Percentiles rank a stretch among this genome's conserved stretches.
phyloP scores from a whole-genome alignment of 2,113 vertebrate species.

The Cebus imitator region DNA sequence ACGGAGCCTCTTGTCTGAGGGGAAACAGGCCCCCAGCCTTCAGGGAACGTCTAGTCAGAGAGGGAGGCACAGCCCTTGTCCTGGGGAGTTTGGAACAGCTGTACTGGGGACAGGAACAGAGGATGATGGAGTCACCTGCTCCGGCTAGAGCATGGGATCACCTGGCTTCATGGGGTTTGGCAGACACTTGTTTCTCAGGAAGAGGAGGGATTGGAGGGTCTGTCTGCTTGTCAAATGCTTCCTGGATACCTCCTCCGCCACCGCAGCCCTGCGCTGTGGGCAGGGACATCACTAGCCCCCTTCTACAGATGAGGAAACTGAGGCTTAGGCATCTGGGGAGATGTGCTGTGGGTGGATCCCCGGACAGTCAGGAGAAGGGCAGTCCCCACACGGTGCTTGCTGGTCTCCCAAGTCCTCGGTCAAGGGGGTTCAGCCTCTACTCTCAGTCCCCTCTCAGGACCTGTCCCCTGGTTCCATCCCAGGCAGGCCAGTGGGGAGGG shows the following conservation, averaged over 20 bases:
- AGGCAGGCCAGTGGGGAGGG: not conserved
- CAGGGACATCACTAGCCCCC: not conserved
- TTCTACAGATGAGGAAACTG: not conserved
- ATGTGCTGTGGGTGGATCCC: too few relatives aligned
- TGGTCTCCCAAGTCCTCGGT: not conserved
- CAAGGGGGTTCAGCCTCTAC: fast-evolving
- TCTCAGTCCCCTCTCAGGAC: not conserved
- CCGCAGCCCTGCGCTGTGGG: not conserved
- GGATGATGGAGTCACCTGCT: not conserved
- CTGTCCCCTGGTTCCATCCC: not conserved
- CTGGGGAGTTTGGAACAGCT: too few relatives aligned
- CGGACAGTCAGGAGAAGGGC: not conserved
- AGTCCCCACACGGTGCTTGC: fast-evolving
- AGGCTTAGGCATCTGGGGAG: not conserved
- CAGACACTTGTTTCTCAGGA: too few relatives aligned
- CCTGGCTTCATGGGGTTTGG: not conserved
- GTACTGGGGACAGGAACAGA: not conserved
- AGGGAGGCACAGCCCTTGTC: not conserved
- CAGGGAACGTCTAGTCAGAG: not conserved
- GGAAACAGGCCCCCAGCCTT: not conserved
- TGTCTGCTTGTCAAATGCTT: not conserved
- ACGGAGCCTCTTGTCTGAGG: not conserved
- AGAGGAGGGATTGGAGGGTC: not conserved
- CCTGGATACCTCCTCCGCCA: too few relatives aligned
- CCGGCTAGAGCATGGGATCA: too few relatives aligned